A percentile compares a stretch with the other conserved stretches of the same genome.
These are phyloP conservation scores for Pseudomyrmex gracilis DNA, from an alignment of 1,140 invertebrate genomes.

Conservation along the genomic window DNA sequence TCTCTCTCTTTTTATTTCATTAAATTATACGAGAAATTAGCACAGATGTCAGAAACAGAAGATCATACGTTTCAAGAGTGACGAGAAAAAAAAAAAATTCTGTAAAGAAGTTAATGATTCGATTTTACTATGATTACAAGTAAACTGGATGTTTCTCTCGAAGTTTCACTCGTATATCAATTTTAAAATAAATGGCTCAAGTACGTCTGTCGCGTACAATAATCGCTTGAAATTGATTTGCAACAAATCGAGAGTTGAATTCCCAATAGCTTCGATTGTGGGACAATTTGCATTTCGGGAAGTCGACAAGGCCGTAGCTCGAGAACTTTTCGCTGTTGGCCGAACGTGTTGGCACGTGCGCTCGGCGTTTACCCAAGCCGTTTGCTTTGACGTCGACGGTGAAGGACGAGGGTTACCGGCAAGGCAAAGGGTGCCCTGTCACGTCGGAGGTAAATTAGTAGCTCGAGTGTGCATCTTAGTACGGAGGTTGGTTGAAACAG, in stretches of 20 bases:
- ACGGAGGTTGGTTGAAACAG: slow-evolving; percentile 26
- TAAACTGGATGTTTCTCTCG: too few species aligned
- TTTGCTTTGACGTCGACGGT: slow-evolving; percentile 65
- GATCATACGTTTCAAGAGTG: too few species aligned
- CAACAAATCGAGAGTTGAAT: not conserved
- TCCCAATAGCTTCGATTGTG: not conserved
- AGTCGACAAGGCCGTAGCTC: not conserved
- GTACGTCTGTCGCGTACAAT: not conserved
- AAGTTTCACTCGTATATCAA: too few species aligned
- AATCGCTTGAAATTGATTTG: slow-evolving; percentile 7
- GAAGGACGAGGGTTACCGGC: slow-evolving; percentile 55
- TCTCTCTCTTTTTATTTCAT: not conserved
- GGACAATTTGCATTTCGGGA: not conserved
- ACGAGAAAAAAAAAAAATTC: not conserved
- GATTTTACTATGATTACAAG: too few species aligned
- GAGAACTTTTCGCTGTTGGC: not conserved
- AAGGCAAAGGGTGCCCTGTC: slow-evolving; percentile 29
- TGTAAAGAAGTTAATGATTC: too few species aligned
- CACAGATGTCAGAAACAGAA: too few species aligned
- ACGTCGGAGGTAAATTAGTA: slow-evolving; percentile 60
- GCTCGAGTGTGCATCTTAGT: slow-evolving; percentile 52
- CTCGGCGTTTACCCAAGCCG: slow-evolving; percentile 38
- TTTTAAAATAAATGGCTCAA: too few species aligned
- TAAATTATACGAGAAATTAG: too few species aligned
- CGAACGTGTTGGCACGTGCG: not conserved